Base-by-base conservation (phyloP, 2,113 vertebrate genomes). In the Hippocampus barbouri region DNA sequence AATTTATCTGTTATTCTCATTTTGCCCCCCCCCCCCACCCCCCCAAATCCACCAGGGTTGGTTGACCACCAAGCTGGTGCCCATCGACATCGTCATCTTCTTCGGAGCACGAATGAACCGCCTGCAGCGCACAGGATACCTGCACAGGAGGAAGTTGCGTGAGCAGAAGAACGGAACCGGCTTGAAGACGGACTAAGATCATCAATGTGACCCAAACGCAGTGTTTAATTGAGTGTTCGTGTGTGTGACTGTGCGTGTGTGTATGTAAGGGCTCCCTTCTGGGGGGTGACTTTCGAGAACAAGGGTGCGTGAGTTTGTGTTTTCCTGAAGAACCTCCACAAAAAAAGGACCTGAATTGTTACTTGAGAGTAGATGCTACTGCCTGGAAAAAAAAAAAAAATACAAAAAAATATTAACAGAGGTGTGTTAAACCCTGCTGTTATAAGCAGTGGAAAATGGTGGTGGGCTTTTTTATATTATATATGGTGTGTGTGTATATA, bases 71-170 rank as follows among this genome's bases (percentile, higher is more conserved):
- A 90, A 89, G 62, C 8, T 94, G 65, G 79, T 94, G 0, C 95
- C 96, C 1, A 76, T 56, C 15, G 69, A 79, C 71, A 3, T 92
- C 6, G 72, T 84, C 14, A 89, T 75, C 76, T 94, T 92, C 60
- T 2, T 93, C 0, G 0, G 25, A 4, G 87, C 93, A 79, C 75
- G 80, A 9, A 7, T 70, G 30, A 91, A 92, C 92, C 92, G 94
- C 63, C 74, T 92, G 40, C 0, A 85, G 18, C 93, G 95, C 18
- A 92, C 91, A 16, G 93, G 76, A 38, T 91, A 87, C 77, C 83
- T 97, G 56, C 93, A 92, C 59, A 94, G 94, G 81, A 76, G 74
- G 78, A 96, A 94, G 86, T 88, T 93, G 83, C 92, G 89, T 43
- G 89, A 89, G 78, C 78, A 85, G 75, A 85, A 45, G 38, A 90